Evolutionary conservation across 1,140 invertebrate genomes (phyloP).

Genomic region (Campoletis sonorensis): DNA sequence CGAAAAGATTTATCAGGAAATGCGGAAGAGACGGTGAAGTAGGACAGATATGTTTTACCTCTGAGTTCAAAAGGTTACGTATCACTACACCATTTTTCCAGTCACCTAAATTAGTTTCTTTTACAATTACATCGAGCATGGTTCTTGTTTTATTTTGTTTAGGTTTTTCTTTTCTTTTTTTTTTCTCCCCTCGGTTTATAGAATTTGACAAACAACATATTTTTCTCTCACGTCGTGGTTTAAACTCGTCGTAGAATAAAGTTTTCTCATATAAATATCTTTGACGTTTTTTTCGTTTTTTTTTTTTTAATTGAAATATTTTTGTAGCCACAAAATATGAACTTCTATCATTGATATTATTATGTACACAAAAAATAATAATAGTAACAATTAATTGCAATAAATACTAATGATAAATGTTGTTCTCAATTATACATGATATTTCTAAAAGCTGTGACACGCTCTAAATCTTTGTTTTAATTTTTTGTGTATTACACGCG

Average conservation of each 20-base stretch:
- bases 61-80: slow-evolving; percentile 54
- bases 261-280: background rate
- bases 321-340: slow-evolving; percentile 30
- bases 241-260: background rate
- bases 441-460: slow-evolving; percentile 57
- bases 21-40: slow-evolving; percentile 51
- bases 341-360: slow-evolving; percentile 44
- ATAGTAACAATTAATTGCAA: slow-evolving; percentile 44
- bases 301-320: too few relatives aligned
- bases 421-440: slow-evolving; percentile 59
- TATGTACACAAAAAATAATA: slow-evolving; percentile 51
- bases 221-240: background rate
- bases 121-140: slow-evolving; percentile 20
- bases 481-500: slow-evolving; percentile 48
- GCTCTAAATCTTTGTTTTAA: background rate
- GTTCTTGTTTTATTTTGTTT: slow-evolving; percentile 3
- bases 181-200: slow-evolving; percentile 40
- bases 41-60: slow-evolving; percentile 65
- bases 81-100: slow-evolving; percentile 47
- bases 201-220: slow-evolving; percentile 36
- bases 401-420: slow-evolving; percentile 57
- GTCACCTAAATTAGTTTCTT: slow-evolving; percentile 23
- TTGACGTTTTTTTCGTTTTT: background rate
- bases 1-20: slow-evolving; percentile 4
- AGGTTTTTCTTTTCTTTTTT: slow-evolving; percentile 20